phyloP scores from a whole-genome alignment of 2,888 invertebrate genomes.

The Cenopis cana region DNA sequence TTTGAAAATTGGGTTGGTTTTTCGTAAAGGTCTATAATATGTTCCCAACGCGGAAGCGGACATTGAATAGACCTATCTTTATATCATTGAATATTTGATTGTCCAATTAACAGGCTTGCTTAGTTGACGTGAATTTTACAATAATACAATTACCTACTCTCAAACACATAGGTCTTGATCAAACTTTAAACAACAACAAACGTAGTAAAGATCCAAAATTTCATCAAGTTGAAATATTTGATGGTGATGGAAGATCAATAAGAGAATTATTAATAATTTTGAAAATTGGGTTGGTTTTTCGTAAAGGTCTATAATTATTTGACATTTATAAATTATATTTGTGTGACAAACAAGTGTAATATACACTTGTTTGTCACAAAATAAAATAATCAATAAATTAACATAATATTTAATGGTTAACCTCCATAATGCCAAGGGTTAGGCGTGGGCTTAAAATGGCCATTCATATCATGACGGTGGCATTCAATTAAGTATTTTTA shows the following conservation, averaged over 20 bases:
- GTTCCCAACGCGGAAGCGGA: slow-evolving; percentile 50
- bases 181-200: neutral
- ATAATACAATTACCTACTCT: slow-evolving; percentile 17
- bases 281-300: too few relatives aligned
- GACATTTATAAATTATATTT: slow-evolving; percentile 76
- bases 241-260: too few relatives aligned
- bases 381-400: neutral
- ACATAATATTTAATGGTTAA: neutral
- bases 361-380: neutral
- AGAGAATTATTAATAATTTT: too few relatives aligned
- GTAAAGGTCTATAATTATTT: too few relatives aligned
- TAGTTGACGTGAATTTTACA: slow-evolving; percentile 19
- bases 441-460: neutral
- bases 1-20: too few relatives aligned
- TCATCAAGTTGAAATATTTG: too few relatives aligned
- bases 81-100: slow-evolving; percentile 35
- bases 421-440: neutral
- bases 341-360: too few relatives aligned
- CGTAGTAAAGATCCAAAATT: too few relatives aligned
- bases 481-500: neutral
- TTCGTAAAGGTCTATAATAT: too few relatives aligned
- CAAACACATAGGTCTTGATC: too few relatives aligned
- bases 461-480: neutral
- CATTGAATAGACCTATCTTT: slow-evolving; percentile 38
- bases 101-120: slow-evolving; percentile 30